These are phyloP conservation scores for Strigamia transsilvanica DNA, from an alignment of 2,888 invertebrate species.

Conservation along the genomic window DNA sequence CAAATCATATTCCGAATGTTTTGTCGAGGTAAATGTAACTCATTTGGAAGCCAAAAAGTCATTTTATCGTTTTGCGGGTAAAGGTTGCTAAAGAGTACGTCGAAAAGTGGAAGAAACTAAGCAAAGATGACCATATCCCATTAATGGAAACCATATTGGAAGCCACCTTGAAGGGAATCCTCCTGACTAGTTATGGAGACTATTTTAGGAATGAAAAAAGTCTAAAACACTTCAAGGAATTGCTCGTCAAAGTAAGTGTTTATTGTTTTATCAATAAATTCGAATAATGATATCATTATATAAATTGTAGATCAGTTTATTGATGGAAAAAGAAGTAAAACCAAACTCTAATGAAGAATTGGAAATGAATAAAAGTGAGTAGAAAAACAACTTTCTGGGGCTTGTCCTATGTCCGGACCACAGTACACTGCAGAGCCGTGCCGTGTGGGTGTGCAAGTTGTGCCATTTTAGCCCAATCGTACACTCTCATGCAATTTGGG, in stretches of 20 bases:
- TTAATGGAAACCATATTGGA: not conserved
- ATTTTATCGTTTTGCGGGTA: not conserved
- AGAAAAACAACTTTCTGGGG: too few species aligned
- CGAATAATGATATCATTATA: not conserved
- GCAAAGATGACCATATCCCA: constrained; percentile 13
- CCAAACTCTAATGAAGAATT: not conserved
- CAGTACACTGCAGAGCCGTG: too few species aligned
- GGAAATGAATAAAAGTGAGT: not conserved
- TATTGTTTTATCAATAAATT: not conserved
- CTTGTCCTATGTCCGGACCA: too few species aligned
- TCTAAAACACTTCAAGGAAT: not conserved
- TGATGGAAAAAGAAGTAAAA: not conserved
- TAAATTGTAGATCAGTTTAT: not conserved
- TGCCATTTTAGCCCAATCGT: too few species aligned
- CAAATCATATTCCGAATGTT: not conserved
- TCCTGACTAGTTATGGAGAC: not conserved
- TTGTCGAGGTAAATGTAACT: not conserved
- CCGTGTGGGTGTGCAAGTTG: too few species aligned
- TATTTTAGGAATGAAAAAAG: constrained; percentile 19
- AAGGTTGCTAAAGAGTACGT: constrained; percentile 36
- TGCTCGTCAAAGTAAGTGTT: not conserved
- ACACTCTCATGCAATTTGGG: too few species aligned
- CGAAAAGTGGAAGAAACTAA: constrained; percentile 9
- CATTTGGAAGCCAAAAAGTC: too few species aligned
- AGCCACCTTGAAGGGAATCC: constrained; percentile 7